Percentiles rank a stretch among this genome's conserved stretches.
Evolutionary conservation across 2,113 vertebrate species (phyloP).

Genomic region (Corythornis vintsioides): DNA sequence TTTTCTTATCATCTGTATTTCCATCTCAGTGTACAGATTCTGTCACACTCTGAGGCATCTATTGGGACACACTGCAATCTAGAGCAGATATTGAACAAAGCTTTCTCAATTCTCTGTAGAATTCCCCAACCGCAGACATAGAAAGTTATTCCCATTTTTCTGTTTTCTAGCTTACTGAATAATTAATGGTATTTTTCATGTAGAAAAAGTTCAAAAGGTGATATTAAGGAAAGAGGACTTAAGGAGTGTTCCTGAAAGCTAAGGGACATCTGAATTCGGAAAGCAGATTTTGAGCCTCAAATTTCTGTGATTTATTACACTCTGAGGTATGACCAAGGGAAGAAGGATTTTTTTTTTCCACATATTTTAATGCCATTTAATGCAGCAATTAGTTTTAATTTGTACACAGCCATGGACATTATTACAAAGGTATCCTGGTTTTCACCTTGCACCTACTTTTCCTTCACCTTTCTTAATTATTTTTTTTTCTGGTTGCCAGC

Average conservation of each 20-base stretch:
- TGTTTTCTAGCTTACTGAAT: neutral
- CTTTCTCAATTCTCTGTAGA: neutral
- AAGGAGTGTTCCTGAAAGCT: neutral
- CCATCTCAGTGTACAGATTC: neutral
- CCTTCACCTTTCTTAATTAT: neutral
- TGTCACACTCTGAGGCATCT: neutral
- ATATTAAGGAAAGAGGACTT: neutral
- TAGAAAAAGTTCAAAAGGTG: neutral
- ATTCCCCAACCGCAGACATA: accelerated
- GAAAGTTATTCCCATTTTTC: neutral
- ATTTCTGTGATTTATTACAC: neutral
- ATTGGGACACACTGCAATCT: neutral
- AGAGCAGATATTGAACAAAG: neutral
- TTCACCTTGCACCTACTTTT: neutral
- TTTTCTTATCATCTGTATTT: neutral
- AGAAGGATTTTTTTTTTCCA: accelerated
- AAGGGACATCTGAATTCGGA: neutral
- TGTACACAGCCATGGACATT: neutral
- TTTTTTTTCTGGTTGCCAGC: neutral
- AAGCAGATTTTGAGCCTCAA: neutral
- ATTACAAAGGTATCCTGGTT: neutral
- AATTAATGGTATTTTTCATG: neutral
- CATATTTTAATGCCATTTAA: neutral
- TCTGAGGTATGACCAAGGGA: accelerated
- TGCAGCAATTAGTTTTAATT: neutral